Percentiles rank a stretch among this genome's conserved stretches.
These are phyloP conservation scores for Hyposoter didymator DNA, from an alignment of 2,888 invertebrate genomes.

Conservation along the genomic window DNA sequence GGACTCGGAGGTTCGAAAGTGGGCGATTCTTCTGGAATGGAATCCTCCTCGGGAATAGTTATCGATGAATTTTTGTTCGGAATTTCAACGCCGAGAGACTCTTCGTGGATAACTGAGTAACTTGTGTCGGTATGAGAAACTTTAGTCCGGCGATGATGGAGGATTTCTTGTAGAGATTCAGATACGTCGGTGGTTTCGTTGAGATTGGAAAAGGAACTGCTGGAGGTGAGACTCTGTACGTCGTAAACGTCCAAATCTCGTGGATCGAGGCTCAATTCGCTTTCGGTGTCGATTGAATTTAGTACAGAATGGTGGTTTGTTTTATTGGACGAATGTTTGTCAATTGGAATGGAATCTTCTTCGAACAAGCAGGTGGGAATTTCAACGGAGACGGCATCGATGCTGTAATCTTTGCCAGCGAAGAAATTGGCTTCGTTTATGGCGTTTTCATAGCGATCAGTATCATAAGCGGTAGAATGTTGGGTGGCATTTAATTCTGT, in stretches of 20 bases:
- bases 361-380: conserved; percentile 71
- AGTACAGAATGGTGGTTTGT: not conserved
- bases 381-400: conserved; percentile 69
- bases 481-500: conserved; percentile 37
- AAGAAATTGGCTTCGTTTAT: conserved; percentile 66
- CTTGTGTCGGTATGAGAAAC: too few relatives aligned
- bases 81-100: not conserved
- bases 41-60: conserved; percentile 20
- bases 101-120: not conserved
- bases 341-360: conserved; percentile 68
- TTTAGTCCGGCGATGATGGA: not conserved
- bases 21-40: conserved; percentile 45
- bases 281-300: conserved; percentile 4
- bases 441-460: conserved; percentile 53
- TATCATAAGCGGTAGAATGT: conserved; percentile 23
- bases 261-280: conserved; percentile 41
- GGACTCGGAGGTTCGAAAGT: conserved; percentile 57
- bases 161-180: conserved; percentile 17
- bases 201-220: conserved; percentile 5
- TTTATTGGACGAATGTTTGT: conserved; percentile 48
- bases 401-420: conserved; percentile 67
- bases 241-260: conserved; percentile 66
- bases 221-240: conserved; percentile 57
- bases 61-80: not conserved
- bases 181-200: conserved; percentile 11